Conservation (phyloP, 2,113 vertebrate species). For the Nicator chloris region DNA sequence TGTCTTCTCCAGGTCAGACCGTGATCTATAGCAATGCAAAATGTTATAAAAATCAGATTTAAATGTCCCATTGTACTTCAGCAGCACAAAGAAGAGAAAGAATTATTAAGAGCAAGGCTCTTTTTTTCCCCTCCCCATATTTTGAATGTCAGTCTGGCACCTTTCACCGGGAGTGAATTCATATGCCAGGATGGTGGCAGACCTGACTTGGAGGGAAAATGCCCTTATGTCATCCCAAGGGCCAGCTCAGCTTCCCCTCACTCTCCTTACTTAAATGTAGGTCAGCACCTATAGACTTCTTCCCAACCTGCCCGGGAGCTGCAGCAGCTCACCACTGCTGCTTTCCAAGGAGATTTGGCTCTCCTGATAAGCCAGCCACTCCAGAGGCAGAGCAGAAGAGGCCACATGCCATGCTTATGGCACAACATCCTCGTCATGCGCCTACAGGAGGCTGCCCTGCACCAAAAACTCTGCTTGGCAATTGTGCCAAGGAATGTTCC, state of each 20-base stretch:
- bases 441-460: not conserved
- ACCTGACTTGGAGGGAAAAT: not conserved
- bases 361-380: not conserved
- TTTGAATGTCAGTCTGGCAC: not conserved
- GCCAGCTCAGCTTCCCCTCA: not conserved
- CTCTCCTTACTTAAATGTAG: not conserved
- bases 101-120: not conserved
- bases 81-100: not conserved
- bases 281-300: constrained; percentile 31
- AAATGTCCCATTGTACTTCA: constrained; percentile 8
- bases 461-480: not conserved
- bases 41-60: constrained; percentile 1
- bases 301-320: not conserved
- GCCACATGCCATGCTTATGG: not conserved
- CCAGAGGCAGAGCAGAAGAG: not conserved
- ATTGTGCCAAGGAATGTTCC: not conserved
- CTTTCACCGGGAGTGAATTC: not conserved
- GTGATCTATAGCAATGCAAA: not conserved
- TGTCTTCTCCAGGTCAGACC: not conserved
- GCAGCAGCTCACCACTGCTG: not conserved
- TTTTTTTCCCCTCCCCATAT: rapidly evolving
- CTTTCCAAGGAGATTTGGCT: not conserved
- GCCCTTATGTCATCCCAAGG: not conserved
- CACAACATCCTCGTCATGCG: not conserved
- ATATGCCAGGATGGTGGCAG: not conserved